A percentile compares a stretch with the other conserved stretches of the same genome.
Evolutionary conservation across 2,797 vertebrate species (phyloP).

Genomic region (Myotis findleyi): DNA sequence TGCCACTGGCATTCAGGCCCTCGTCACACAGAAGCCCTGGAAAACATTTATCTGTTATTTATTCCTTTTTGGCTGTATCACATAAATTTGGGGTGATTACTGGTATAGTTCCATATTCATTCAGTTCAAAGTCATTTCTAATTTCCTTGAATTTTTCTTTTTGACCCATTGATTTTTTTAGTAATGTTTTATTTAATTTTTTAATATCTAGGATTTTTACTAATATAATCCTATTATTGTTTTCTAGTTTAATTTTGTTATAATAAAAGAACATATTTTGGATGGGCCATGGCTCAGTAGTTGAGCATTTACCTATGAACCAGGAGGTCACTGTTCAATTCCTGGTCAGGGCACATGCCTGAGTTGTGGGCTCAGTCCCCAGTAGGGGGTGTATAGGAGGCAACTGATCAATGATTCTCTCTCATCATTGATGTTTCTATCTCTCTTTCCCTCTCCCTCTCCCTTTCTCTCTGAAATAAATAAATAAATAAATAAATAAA

Average conservation of each 20-base stretch:
- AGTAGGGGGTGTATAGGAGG: not conserved
- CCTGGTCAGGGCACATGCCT: not conserved
- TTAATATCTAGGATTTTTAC: not conserved
- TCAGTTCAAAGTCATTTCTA: conserved; percentile 4
- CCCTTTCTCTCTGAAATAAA: not conserved
- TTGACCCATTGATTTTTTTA: not conserved
- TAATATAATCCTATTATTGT: not conserved
- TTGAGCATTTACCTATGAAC: not conserved
- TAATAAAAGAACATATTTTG: not conserved
- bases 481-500: too few species aligned
- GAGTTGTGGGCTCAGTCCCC: not conserved
- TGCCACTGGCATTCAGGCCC: too few species aligned
- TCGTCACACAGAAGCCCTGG: not conserved
- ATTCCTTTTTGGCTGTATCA: not conserved
- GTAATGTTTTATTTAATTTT: not conserved
- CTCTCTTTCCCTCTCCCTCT: not conserved
- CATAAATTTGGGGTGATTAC: not conserved
- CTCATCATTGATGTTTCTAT: not conserved
- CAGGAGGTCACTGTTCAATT: not conserved
- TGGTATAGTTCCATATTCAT: not conserved
- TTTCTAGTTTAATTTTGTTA: conserved; percentile 20
- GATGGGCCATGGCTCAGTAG: not conserved
- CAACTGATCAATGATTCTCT: not conserved
- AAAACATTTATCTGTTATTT: not conserved
- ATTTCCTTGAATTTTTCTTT: not conserved